These are phyloP conservation scores for Lepidocyrtoides sp. DNA, from an alignment of 2,888 invertebrate species.

Conservation along the genomic window DNA sequence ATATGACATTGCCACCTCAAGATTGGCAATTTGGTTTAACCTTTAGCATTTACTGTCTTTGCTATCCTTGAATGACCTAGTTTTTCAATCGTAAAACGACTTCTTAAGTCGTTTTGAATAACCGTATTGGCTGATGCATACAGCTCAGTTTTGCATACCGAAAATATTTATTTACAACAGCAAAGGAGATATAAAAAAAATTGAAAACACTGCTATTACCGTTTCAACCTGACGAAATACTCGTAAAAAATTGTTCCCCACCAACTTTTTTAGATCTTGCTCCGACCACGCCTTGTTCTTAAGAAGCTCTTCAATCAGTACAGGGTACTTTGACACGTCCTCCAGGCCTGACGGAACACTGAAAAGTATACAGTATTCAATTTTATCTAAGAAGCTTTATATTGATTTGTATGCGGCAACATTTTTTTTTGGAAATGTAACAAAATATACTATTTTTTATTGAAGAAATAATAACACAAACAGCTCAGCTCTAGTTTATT, in stretches of 20 bases:
- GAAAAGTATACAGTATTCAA: constrained; percentile 82
- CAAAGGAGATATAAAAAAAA: not conserved
- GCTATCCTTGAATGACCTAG: too few species aligned
- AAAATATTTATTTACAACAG: constrained; percentile 12
- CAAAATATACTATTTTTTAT: not conserved
- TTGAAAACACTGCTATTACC: constrained; percentile 88
- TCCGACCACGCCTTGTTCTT: constrained; percentile 94
- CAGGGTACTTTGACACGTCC: constrained; percentile 94
- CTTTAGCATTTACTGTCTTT: too few species aligned
- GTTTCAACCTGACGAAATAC: constrained; percentile 92
- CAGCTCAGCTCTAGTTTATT: not conserved
- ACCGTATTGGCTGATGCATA: too few species aligned
- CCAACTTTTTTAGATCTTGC: constrained; percentile 93
- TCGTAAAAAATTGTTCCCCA: constrained; percentile 93
- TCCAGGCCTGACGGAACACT: constrained; percentile 93
- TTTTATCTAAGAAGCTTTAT: too few species aligned
- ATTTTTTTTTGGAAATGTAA: not conserved
- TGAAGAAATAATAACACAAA: not conserved
- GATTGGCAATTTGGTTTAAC: too few species aligned
- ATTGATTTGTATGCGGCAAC: too few species aligned
- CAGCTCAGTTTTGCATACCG: too few species aligned
- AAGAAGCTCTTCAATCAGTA: constrained; percentile 92
- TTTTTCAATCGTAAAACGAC: too few species aligned
- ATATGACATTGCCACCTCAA: too few species aligned
- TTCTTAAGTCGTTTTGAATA: too few species aligned